Evolutionary conservation across 2,797 vertebrate species (phyloP), one percentile per base, ranked within the genome.

Genomic region (Acomys russatus): DNA sequence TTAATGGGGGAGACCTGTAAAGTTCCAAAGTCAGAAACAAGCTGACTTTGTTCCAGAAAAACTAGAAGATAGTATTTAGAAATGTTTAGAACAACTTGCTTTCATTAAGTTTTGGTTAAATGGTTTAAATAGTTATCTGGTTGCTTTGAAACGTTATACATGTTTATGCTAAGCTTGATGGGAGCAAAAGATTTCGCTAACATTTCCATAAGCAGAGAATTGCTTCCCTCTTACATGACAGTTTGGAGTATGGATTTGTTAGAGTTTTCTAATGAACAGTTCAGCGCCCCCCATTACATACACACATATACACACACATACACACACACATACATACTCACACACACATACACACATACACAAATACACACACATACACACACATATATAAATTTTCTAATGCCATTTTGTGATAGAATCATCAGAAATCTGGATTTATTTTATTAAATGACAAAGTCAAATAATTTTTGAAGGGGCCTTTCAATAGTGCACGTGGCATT

Each of bases 351-450:
- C 17, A 6, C 35, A 38, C 38, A 35, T 30, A 68, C 33, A 28
- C n/a, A 38, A 9, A 7, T 18, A 63, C 35, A 18, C 25, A 28
- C 70, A 25, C 17, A 35, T 10, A 30, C 17, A 6, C 35, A 38
- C 38, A 35, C 9, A 30, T 76, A 35, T 33, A 20, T 44, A 7
- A 88, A 20, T n/a, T 78, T 35, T 56, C 23, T 56, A n/a, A 90
- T 54, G 3, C 3, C 28, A n/a, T 25, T 74, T 90, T 44, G 12
- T 23, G 15, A 25, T 88, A 66, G 71, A 33, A 56, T 89, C 22
- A 80, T 66, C 86, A 88, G 90, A 96, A 89, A 88, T 10, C 64
- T 96, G 10, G 9, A 33, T 90, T 94, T 93, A 93, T 92, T 97
- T 97, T 93, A 94, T 64, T 61, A 63, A 44, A 25, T 51, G 51